Conservation (phyloP, 2,888 invertebrate species). For the Oscheius sp. region DNA sequence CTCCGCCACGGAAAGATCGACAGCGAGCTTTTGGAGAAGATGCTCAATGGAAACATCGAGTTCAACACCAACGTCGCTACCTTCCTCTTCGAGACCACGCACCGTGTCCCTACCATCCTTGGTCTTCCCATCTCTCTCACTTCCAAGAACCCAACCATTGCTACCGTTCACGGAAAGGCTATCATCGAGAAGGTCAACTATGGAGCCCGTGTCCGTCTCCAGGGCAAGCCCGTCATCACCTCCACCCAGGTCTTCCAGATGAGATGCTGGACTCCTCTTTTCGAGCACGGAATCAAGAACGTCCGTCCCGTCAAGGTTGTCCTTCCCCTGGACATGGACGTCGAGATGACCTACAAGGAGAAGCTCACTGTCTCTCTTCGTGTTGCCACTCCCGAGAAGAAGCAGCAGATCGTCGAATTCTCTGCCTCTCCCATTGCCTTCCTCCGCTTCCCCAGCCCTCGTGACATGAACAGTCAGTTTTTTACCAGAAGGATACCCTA, state of each 20-base stretch:
- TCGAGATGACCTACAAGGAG: slow-evolving; percentile 38
- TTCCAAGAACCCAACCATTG: slow-evolving; percentile 48
- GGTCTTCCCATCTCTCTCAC: slow-evolving; percentile 60
- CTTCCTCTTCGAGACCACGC: slow-evolving; percentile 47
- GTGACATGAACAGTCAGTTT: slow-evolving; percentile 29
- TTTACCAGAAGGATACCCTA: too few relatives aligned
- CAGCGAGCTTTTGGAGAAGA: slow-evolving; percentile 35
- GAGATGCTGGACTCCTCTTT: slow-evolving; percentile 55
- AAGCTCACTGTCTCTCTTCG: slow-evolving; percentile 37
- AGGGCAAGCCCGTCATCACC: slow-evolving; percentile 41
- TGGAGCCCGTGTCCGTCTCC: slow-evolving; percentile 39
- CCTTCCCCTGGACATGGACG: slow-evolving; percentile 58
- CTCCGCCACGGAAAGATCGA: slow-evolving; percentile 43
- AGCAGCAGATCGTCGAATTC: slow-evolving; percentile 44
- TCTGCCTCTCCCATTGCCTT: slow-evolving; percentile 60
- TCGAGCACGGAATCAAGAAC: slow-evolving; percentile 61
- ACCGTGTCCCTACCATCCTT: slow-evolving; percentile 57
- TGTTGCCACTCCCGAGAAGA: slow-evolving; percentile 41
- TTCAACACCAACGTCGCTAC: slow-evolving; percentile 44
- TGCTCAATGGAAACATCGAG: slow-evolving; percentile 40
- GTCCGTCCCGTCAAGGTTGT: slow-evolving; percentile 50
- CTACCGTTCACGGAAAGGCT: slow-evolving; percentile 41
- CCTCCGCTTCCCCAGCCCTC: slow-evolving; percentile 50
- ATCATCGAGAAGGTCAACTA: slow-evolving; percentile 39
- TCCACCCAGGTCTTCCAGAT: slow-evolving; percentile 47